phyloP scores from a whole-genome alignment of 35 echinoderm and acorn worm genomes.

The Hemicentrotus pulcherrimus region DNA sequence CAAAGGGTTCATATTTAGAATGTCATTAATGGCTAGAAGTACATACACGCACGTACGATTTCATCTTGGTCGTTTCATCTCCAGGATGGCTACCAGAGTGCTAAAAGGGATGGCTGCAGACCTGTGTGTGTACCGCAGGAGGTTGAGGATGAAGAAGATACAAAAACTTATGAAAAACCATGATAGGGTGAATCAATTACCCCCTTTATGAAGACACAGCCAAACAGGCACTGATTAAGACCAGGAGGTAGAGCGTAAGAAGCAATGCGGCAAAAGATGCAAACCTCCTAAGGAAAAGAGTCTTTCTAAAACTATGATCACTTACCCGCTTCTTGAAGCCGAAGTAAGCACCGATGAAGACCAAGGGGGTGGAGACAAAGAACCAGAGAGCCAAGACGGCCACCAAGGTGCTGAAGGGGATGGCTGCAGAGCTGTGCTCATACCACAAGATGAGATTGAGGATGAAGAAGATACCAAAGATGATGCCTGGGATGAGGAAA shows the following conservation, averaged over 20 bases:
- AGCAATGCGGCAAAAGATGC: neutral
- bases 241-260: neutral
- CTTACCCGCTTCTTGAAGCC: conserved; percentile 98
- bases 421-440: conserved; percentile 97
- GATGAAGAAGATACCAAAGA: conserved; percentile 86
- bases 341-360: conserved; percentile 96
- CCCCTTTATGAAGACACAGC: too few species aligned
- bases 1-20: neutral
- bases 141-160: conserved; percentile 83
- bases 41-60: too few species aligned
- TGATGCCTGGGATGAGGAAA: conserved; percentile 88
- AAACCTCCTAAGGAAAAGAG: neutral
- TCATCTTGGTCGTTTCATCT: too few species aligned
- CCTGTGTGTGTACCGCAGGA: conserved; percentile 92
- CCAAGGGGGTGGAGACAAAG: conserved; percentile 85
- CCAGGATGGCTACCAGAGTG: conserved; percentile 83
- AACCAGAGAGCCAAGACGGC: conserved; percentile 97
- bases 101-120: conserved; percentile 97
- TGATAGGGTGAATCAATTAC: too few species aligned
- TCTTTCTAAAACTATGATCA: neutral
- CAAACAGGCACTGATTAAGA: neutral
- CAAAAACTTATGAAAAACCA: too few species aligned
- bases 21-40: neutral
- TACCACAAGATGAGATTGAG: conserved; percentile 93
- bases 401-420: conserved; percentile 89